phyloP scores from a whole-genome alignment of 2,113 vertebrate genomes.

The Gasterosteus aculeatus region DNA sequence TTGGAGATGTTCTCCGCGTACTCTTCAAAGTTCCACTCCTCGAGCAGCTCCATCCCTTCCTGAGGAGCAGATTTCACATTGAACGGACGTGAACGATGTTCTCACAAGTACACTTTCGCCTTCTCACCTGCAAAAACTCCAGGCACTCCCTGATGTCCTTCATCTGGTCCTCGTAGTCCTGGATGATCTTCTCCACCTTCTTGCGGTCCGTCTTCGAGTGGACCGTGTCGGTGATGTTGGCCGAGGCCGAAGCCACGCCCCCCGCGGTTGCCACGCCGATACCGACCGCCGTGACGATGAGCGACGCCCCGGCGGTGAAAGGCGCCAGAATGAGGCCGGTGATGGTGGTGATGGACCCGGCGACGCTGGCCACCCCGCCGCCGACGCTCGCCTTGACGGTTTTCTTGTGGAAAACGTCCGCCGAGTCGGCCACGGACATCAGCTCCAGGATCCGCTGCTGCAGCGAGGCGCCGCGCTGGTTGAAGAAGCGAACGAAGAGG shows the following conservation, averaged over 20 bases:
- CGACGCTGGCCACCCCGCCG: conserved; percentile 79
- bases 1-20: conserved; percentile 76
- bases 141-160: conserved; percentile 80
- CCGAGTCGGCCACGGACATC: conserved; percentile 68
- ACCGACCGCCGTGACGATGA: conserved; percentile 82
- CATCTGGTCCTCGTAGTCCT: conserved; percentile 77
- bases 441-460: conserved; percentile 75
- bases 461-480: conserved; percentile 65
- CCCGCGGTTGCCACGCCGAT: conserved; percentile 81
- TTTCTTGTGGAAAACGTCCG: conserved; percentile 81
- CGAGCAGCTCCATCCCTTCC: conserved; percentile 81
- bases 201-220: conserved; percentile 80
- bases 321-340: conserved; percentile 82
- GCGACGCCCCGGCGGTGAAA: conserved; percentile 80
- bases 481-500: conserved; percentile 77
- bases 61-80: conserved; percentile 25
- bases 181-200: conserved; percentile 83
- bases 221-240: conserved; percentile 83
- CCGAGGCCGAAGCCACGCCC: conserved; percentile 78
- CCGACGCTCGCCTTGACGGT: conserved; percentile 77
- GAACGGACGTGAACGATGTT: no score
- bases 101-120: not conserved
- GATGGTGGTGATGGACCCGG: conserved; percentile 81
- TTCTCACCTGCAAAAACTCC: conserved; percentile 78
- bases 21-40: conserved; percentile 79